Evolutionary conservation across 2,113 vertebrate genomes (phyloP).

Genomic region (Oceanites oceanicus): DNA sequence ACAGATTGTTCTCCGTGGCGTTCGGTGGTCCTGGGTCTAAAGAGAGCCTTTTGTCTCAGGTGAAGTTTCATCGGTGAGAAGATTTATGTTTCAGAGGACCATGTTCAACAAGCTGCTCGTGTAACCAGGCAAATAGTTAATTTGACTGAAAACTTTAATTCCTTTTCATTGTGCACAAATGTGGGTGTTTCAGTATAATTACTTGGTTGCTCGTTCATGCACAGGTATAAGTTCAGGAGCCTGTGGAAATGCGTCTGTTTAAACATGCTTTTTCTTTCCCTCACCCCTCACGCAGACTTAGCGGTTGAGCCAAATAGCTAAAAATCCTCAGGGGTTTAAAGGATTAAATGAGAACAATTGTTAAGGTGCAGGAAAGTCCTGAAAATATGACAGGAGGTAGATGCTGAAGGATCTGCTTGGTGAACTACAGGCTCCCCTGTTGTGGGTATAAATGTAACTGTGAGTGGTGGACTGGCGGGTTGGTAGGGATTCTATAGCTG

Average conservation of each 20-base stretch:
- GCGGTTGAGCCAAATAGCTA: neutral
- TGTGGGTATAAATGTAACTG: neutral
- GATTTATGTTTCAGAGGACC: neutral
- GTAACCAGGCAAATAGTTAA: neutral
- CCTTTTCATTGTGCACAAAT: neutral
- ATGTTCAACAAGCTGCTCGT: neutral
- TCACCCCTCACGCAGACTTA: neutral
- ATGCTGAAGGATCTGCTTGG: neutral
- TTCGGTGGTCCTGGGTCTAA: neutral
- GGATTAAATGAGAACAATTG: neutral
- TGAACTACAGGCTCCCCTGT: neutral
- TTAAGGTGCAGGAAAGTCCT: neutral
- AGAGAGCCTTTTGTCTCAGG: neutral
- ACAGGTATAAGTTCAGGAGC: neutral
- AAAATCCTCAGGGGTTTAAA: slow-evolving; percentile 32
- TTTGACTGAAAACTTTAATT: neutral
- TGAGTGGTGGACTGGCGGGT: neutral
- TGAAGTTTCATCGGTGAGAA: neutral
- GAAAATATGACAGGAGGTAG: neutral
- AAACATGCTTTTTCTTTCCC: neutral
- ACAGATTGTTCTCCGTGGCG: accelerated
- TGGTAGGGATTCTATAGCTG: neutral
- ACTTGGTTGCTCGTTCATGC: neutral
- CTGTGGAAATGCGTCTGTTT: neutral
- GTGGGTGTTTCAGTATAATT: neutral